These are phyloP conservation scores for Aquatica leii DNA, from an alignment of 2,888 invertebrate genomes.

Conservation along the genomic window DNA sequence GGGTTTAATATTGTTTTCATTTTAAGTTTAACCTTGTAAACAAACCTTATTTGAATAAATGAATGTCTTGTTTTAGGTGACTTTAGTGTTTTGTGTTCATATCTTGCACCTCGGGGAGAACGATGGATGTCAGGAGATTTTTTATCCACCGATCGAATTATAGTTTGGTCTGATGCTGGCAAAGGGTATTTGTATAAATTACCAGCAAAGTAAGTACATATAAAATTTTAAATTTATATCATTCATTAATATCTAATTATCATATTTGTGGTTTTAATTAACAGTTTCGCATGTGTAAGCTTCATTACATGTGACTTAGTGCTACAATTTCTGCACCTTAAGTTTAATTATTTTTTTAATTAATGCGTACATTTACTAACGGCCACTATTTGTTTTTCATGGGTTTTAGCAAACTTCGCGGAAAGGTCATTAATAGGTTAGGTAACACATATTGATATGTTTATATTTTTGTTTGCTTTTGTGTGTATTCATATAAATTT, in stretches of 20 bases:
- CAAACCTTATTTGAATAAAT: too few relatives aligned
- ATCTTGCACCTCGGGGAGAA: slow-evolving; percentile 87
- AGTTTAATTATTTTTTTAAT: slow-evolving; percentile 21
- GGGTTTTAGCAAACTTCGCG: slow-evolving; percentile 76
- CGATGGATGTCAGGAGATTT: slow-evolving; percentile 97
- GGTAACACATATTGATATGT: slow-evolving; percentile 62
- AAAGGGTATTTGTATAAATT: slow-evolving; percentile 95
- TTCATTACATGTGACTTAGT: too few relatives aligned
- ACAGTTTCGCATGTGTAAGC: too few relatives aligned
- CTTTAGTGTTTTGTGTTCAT: slow-evolving; percentile 93
- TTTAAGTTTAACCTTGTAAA: too few relatives aligned
- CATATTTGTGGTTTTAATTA: too few relatives aligned
- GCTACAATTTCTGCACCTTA: slow-evolving; percentile 38
- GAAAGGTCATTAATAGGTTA: slow-evolving; percentile 83
- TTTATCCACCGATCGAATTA: slow-evolving; percentile 87
- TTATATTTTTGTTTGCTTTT: slow-evolving; percentile 43
- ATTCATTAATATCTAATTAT: too few relatives aligned
- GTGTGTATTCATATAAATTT: slow-evolving; percentile 14
- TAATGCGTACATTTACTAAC: slow-evolving; percentile 39
- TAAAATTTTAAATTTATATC: slow-evolving; percentile 3
- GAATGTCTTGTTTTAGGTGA: slow-evolving; percentile 73
- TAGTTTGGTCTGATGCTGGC: slow-evolving; percentile 96
- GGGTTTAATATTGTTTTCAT: too few relatives aligned
- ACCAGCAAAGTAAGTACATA: slow-evolving; percentile 86
- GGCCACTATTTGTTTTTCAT: slow-evolving; percentile 61